phyloP scores from a whole-genome alignment of 2,888 invertebrate genomes.

The Tipula confusa region DNA sequence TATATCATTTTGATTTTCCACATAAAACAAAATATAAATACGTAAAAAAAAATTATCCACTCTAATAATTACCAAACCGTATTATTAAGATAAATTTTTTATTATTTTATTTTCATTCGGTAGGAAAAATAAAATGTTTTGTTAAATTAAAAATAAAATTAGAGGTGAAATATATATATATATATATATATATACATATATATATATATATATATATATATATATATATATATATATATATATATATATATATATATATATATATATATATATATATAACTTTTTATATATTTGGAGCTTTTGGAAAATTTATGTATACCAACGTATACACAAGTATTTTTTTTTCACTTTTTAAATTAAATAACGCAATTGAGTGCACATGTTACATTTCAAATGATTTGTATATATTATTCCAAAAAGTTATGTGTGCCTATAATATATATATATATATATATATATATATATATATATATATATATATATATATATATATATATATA shows the following conservation, averaged over 20 bases:
- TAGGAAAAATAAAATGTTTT: neutral
- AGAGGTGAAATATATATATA: neutral
- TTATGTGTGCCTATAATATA: too few species aligned
- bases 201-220: neutral
- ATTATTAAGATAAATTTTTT: neutral
- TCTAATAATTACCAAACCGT: constrained; percentile 25
- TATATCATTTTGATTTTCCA: neutral
- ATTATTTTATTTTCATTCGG: neutral
- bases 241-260: neutral
- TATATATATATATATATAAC: neutral
- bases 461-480: neutral
- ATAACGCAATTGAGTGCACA: constrained; percentile 29
- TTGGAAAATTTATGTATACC: neutral
- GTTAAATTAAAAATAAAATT: constrained; percentile 25
- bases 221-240: neutral
- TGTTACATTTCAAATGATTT: neutral
- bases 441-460: neutral
- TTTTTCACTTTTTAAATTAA: neutral
- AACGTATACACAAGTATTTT: neutral
- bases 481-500: too few species aligned
- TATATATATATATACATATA: neutral
- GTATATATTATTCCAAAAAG: neutral
- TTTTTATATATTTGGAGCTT: neutral
- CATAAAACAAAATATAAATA: neutral
- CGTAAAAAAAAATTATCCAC: neutral